Base-by-base conservation (phyloP, 2,888 invertebrate species). In the Cerastoderma edule region DNA sequence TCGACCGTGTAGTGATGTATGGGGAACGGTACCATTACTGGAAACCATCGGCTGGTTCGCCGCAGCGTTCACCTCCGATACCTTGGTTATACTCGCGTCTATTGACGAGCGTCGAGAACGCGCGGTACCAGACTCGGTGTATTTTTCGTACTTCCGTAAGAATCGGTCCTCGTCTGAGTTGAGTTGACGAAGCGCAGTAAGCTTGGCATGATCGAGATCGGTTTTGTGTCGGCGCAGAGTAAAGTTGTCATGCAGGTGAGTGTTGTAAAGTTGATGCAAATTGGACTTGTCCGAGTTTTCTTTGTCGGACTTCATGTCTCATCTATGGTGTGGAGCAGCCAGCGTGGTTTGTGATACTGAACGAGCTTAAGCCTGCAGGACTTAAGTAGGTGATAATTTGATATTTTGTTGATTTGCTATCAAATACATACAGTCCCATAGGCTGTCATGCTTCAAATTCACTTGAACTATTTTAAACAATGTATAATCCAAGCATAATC, bases 141-240 rank as follows among this genome's bases (percentile, higher is more conserved):
- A 72, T 54, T 75, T 78, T 24, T 74, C 48, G 32, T 78, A 74
- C 60, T 78, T 78, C n/a, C 39, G 48, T 28, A 78, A 53, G 60
- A 78, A 75, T 27, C 32, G 1, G 0, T 65, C 64, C 53, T 78
- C 72, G 16, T 65, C 54, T 22, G 30, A 39, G 33, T 65, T 72
- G 28, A 75, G 48, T 57, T 75, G 60, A 32, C 67, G 67, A 13
- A 78, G 27, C 56, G 66, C 63, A 10, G 66, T 72, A 6, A 53
- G 13, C 32, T 75, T 81, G 5, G 75, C 78, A 1, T 27, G 19
- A 33, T 81, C 75, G 8, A 81, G 16, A 27, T 66, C 78, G 1
- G 70, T 56, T 48, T 73, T 75, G 28, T 78, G 75, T 54, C 60
- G 39, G 8, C 66, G 57, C 19, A 78, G 48, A 46, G 28, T 6